phyloP scores from a whole-genome alignment of 2,797 vertebrate species.

The Galagoides demidoff region DNA sequence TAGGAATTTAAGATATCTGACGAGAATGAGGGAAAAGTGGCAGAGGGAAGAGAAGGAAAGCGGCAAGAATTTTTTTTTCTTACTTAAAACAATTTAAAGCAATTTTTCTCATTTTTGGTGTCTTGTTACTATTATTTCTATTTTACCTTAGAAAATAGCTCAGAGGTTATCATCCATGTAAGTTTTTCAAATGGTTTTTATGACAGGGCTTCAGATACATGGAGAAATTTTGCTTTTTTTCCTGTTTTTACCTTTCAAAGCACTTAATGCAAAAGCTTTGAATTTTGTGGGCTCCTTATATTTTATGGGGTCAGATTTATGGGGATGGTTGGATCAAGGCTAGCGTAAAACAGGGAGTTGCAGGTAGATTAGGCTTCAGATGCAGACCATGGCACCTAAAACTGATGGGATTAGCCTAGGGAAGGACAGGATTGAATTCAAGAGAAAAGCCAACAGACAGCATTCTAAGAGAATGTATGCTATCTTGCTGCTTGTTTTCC shows the following conservation, averaged over 20 bases:
- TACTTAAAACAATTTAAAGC: conserved; percentile 53
- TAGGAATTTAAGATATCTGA: conserved; percentile 9
- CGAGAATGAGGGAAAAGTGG: not conserved
- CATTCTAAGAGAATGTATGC: not conserved
- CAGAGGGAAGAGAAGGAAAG: not conserved
- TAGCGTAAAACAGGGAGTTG: not conserved
- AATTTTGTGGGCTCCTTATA: not conserved
- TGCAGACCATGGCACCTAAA: not conserved
- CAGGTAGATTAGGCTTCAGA: not conserved
- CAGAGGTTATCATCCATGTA: not conserved
- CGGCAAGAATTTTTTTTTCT: not conserved
- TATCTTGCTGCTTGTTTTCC: not conserved
- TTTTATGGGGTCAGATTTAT: not conserved
- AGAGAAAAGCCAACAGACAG: not conserved
- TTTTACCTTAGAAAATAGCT: conserved; percentile 19
- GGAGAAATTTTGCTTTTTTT: not conserved
- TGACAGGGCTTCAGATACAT: not conserved
- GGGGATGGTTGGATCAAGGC: not conserved
- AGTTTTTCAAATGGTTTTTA: not conserved
- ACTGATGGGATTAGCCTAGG: not conserved
- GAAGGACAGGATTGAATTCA: not conserved
- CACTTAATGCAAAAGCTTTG: not conserved
- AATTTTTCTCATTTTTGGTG: not conserved
- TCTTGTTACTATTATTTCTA: conserved; percentile 42
- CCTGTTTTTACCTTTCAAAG: conserved; percentile 3